phyloP scores from a whole-genome alignment of 2,113 vertebrate genomes.

The Lamprotornis superbus region DNA sequence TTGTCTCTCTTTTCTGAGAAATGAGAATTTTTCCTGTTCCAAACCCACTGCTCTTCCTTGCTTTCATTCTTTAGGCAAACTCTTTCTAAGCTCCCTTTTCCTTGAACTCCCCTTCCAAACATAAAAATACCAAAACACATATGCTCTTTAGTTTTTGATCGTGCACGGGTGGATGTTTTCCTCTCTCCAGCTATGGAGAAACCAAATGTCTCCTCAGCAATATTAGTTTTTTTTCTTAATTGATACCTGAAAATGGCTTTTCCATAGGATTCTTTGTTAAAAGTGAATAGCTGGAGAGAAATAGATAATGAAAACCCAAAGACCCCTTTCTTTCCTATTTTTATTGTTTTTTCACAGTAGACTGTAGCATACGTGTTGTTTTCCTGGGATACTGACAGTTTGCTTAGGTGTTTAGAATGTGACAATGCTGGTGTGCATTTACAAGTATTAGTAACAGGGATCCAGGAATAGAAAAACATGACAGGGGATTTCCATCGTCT shows the following conservation, averaged over 20 bases:
- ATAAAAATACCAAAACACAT: not conserved
- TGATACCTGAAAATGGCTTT: not conserved
- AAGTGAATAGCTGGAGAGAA: not conserved
- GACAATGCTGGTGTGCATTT: slow-evolving; percentile 48
- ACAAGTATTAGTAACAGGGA: not conserved
- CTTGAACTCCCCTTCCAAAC: not conserved
- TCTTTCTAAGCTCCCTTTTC: not conserved
- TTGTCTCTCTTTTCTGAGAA: not conserved
- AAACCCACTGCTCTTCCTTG: not conserved
- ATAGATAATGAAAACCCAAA: not conserved
- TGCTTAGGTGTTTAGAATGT: not conserved
- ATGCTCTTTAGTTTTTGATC: not conserved
- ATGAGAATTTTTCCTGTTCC: not conserved
- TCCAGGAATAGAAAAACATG: slow-evolving; percentile 46
- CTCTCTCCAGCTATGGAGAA: not conserved
- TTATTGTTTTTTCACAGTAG: not conserved
- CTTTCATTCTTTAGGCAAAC: not conserved
- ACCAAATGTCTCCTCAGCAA: not conserved
- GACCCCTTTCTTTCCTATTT: not conserved
- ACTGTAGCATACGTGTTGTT: not conserved
- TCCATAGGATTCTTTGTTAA: not conserved
- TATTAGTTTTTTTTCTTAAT: not conserved
- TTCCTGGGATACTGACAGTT: not conserved
- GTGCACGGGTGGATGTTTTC: not conserved
- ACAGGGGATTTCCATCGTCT: slow-evolving; percentile 42